A percentile compares a stretch with the other conserved stretches of the same genome.
Evolutionary conservation across 1,140 invertebrate species (phyloP).

Genomic region (Rhagoletis pomonella): DNA sequence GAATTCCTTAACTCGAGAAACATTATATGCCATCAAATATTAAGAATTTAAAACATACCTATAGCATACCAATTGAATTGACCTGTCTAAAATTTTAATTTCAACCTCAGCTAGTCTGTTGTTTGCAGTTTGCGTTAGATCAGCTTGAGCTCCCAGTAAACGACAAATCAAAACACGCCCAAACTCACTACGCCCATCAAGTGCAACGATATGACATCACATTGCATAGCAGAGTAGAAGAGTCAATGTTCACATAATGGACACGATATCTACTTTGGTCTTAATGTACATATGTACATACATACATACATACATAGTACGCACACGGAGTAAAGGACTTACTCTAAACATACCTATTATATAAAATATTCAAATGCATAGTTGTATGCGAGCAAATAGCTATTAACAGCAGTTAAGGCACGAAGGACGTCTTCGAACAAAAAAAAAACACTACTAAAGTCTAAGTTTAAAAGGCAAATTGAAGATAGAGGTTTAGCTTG

Average conservation of each 20-base stretch:
- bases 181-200: not conserved
- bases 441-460: not conserved
- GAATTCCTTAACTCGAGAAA: too few relatives aligned
- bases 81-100: not conserved
- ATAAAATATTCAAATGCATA: constrained; percentile 18
- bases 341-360: not conserved
- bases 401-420: not conserved
- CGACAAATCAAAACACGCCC: too few relatives aligned
- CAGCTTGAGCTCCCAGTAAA: too few relatives aligned
- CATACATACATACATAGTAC: not conserved
- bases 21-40: too few relatives aligned
- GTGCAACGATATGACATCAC: constrained; percentile 37
- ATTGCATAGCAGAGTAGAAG: constrained; percentile 8
- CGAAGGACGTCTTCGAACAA: not conserved
- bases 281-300: not conserved
- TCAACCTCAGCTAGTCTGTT: not conserved
- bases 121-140: too few relatives aligned
- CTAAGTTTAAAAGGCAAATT: not conserved
- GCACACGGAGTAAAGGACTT: not conserved
- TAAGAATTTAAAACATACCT: too few relatives aligned
- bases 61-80: too few relatives aligned
- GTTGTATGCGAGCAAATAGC: not conserved
- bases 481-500: not conserved
- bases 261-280: not conserved
- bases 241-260: constrained; percentile 35